These are phyloP conservation scores for Hypsopygia costalis DNA, from an alignment of 2,888 invertebrate species.

Conservation along the genomic window DNA sequence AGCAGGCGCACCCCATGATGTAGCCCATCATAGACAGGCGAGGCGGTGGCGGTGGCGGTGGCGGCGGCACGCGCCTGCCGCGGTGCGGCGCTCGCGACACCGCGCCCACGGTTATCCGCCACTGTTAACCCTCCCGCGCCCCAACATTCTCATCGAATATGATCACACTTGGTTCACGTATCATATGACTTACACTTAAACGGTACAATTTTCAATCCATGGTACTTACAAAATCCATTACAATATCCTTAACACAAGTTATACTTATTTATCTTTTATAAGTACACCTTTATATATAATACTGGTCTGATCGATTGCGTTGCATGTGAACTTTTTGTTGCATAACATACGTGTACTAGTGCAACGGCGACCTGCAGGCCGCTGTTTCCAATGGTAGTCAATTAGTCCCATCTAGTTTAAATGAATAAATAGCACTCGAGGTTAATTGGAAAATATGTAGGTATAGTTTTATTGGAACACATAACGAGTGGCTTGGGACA, in stretches of 20 bases:
- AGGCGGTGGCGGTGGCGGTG: constrained; percentile 58
- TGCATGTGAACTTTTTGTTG: too few species aligned
- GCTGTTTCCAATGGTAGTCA: neutral
- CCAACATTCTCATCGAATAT: constrained; percentile 22
- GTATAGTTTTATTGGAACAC: constrained; percentile 21
- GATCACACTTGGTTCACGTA: neutral
- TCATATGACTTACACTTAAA: neutral
- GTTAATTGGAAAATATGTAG: constrained; percentile 14
- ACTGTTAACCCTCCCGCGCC: constrained; percentile 48
- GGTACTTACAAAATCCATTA: neutral
- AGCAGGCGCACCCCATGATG: constrained; percentile 96
- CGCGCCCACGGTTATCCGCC: constrained; percentile 53
- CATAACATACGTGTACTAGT: neutral
- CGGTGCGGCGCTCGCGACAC: constrained; percentile 61
- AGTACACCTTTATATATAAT: neutral
- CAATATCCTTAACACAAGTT: neutral
- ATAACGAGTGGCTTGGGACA: constrained; percentile 26
- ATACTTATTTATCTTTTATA: neutral
- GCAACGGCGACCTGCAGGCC: neutral
- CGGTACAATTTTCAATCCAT: neutral
- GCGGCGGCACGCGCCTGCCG: constrained; percentile 72
- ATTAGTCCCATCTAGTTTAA: neutral
- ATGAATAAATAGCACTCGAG: constrained; percentile 7
- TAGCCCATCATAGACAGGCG: constrained; percentile 91
- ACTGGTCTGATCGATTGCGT: too few species aligned